Evolutionary conservation across 92 coral and sea anemone species (phyloP), one percentile per base, ranked within the genome.

Genomic region (Heteractis magnifica): DNA sequence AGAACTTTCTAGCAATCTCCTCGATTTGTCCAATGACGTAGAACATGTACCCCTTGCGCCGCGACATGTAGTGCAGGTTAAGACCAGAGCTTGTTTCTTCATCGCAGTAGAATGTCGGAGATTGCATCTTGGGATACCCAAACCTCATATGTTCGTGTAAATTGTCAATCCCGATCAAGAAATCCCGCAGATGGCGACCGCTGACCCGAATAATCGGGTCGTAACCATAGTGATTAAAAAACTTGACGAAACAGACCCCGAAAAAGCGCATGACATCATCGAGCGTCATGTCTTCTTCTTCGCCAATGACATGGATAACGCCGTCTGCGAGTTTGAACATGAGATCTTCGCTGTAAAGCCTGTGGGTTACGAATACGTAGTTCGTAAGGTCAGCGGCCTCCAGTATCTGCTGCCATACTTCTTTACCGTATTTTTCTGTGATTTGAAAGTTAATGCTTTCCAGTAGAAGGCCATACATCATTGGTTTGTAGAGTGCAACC

Each of bases 61-160:
- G 84, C 11, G 94, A 91, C 23, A 75, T 76, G 86, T 93, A 93
- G 26, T 93, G 94, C 21, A 93, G 88, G 44, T 91, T 91, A 5
- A 93, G 20, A 15, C 97, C 97, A 0, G 85, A 6, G 53, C 85
- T 84, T 7, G 93, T 91, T 65, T 93, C 98, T 44, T 92, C 98
- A 52, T 91, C 94, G 62, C 98, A 93, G 84, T 86, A 91, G 60
- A 93, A 93, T 4, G 95, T 92, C 14, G 98, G 98, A 9, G 98
- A 93, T 78, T 85, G 87, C 71, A 93, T 82, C 79, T 91, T 91
- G 44, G 94, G 98, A 51, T 93, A 93, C 10, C 98, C 98, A 56
- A 93, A 93, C 50, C 98, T 90, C 92, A 93, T 93, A 75, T 93
- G 90, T 84, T 93, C 98, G 88, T 93, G 98, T 13, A 93, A 73